These are phyloP conservation scores for Aphidius ervi DNA, from an alignment of 1,140 invertebrate species.

Conservation along the genomic window DNA sequence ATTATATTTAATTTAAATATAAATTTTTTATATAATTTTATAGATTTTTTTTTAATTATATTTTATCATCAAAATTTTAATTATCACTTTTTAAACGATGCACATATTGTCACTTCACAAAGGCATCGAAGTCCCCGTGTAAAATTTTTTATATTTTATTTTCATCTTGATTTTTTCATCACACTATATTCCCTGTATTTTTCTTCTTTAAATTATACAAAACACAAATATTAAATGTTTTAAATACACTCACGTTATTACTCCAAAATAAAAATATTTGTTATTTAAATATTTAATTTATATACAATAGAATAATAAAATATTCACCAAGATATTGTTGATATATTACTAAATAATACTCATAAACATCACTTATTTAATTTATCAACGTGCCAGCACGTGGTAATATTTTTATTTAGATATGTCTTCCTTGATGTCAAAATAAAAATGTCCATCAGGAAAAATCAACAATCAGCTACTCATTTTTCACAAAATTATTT, in stretches of 20 bases:
- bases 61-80: not conserved
- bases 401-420: no score
- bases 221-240: not conserved
- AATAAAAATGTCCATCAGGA: not conserved
- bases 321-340: no score
- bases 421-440: not conserved
- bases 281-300: no score
- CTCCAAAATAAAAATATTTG: no score
- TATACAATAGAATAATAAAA: no score
- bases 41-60: no score
- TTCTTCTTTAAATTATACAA: not conserved
- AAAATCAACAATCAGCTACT: constrained; percentile 2
- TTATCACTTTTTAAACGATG: not conserved
- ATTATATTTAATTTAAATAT: not conserved
- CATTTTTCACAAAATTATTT: no score
- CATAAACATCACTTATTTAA: no score
- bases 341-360: no score
- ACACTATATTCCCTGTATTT: constrained; percentile 3
- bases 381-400: no score
- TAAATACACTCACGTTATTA: no score
- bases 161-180: constrained; percentile 5
- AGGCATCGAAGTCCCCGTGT: constrained; percentile 19
- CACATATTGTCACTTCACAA: constrained; percentile 12
- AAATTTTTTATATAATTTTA: not conserved
- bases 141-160: constrained; percentile 5